phyloP scores from a whole-genome alignment of 2,113 vertebrate genomes.

The Zapornia atra region DNA sequence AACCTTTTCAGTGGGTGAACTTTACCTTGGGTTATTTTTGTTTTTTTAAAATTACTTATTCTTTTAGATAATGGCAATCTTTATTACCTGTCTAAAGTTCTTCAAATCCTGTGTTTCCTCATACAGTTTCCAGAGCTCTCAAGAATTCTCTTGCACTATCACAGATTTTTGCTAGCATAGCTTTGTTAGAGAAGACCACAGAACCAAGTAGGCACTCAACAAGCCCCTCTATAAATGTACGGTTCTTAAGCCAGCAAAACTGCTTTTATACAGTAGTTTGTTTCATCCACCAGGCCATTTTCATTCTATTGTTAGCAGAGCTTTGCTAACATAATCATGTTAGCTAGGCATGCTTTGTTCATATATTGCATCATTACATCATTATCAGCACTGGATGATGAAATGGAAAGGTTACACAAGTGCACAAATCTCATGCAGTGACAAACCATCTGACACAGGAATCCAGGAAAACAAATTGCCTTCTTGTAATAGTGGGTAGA shows the following conservation, averaged over 20 bases:
- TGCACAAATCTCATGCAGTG: not conserved
- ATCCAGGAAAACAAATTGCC: not conserved
- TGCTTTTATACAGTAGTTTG: not conserved
- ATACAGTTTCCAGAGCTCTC: not conserved
- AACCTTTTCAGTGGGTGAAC: not conserved
- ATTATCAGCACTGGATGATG: not conserved
- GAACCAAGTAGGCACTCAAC: not conserved
- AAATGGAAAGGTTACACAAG: not conserved
- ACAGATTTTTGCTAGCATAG: not conserved
- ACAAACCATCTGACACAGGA: not conserved
- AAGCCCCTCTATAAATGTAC: not conserved
- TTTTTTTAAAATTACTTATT: not conserved
- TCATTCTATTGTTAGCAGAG: not conserved
- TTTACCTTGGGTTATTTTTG: not conserved
- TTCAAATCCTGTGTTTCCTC: not conserved
- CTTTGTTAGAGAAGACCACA: not conserved
- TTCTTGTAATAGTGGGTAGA: not conserved
- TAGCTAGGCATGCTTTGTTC: not conserved
- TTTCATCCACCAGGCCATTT: not conserved
- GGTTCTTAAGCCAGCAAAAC: not conserved
- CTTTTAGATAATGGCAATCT: not conserved
- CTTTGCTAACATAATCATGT: not conserved
- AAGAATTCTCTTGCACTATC: not conserved
- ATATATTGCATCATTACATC: not conserved
- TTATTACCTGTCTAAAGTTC: not conserved